Evolutionary conservation across 2,888 invertebrate species (phyloP), one percentile per base, ranked within the genome.

Genomic region (Tortricodes alternella): DNA sequence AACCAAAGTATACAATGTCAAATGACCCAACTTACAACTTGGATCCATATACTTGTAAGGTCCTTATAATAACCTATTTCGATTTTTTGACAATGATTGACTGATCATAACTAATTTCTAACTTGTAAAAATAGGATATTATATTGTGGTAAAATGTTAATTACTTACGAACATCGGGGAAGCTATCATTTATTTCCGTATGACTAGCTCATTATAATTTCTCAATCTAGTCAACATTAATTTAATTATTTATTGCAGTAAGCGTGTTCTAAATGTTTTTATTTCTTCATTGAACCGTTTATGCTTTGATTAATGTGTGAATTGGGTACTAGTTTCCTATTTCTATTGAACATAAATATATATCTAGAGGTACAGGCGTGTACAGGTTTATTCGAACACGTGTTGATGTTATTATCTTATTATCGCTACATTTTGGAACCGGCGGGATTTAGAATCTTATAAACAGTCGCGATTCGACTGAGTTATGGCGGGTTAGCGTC

Each of bases 401-500:
- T 38, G 56, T 44, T 43, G 39, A 37, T 43, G 43, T 35, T 53
- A 50, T 53, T 50, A 50, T 46, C 53, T 60, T 60, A 58, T 53
- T 57, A 58, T 49, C 49, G 58, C 43, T 21, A 24, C 24, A 34
- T 48, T 53, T 39, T 34, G 50, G 58, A 58, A 51, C 48, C 43
- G 58, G 29, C 27, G 18, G 50, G 50, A 43, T 53, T 58, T 35
- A 29, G 29, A 38, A 46, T 50, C 53, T 27, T 50, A 50, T 59
- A 55, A 59, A 59, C 50, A 53, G 32, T 52, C 39, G 35, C 21
- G 43, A 41, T 46, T 34, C 34, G 29, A 32, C 27, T 39, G 52
- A 59, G 29, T 59, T 59, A 55, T 55, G 37, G 24, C 23, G 52
- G 61, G 52, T 61, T 61, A 56, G 27, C 56, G 43, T 37, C 23